These are phyloP conservation scores for Malaclemys terrapin DNA, from an alignment of 2,113 vertebrate species.

Conservation along the genomic window DNA sequence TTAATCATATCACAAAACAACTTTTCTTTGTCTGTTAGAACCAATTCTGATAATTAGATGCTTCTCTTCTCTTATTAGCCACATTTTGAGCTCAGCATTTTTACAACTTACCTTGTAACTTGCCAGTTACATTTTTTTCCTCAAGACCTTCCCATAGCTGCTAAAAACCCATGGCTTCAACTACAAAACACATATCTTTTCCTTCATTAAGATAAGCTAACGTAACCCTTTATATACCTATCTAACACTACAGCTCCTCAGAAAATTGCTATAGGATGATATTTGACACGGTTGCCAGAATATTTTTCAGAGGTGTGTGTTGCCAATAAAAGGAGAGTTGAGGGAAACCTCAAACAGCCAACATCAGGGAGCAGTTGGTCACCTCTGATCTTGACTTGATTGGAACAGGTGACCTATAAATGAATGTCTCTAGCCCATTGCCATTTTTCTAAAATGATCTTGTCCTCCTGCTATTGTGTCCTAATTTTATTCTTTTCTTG, in stretches of 20 bases:
- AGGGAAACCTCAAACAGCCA: not conserved
- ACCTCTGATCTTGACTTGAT: not conserved
- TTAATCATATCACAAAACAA: not conserved
- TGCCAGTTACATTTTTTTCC: not conserved
- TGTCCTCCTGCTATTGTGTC: not conserved
- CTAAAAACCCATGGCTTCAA: not conserved
- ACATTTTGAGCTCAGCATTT: not conserved
- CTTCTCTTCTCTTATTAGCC: not conserved
- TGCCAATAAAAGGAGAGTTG: not conserved
- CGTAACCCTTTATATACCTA: not conserved
- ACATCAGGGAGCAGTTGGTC: not conserved
- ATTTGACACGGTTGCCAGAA: not conserved
- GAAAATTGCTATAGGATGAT: not conserved
- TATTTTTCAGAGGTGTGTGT: not conserved
- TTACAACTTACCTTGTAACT: not conserved
- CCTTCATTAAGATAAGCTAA: not conserved
- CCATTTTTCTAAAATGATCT: not conserved
- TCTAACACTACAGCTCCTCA: not conserved
- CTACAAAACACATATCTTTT: not conserved
- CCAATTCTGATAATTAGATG: not conserved
- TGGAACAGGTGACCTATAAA: not conserved
- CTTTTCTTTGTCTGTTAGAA: not conserved
- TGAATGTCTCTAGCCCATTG: not conserved
- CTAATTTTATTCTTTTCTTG: constrained; percentile 60
- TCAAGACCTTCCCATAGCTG: not conserved